Evolutionary conservation across 2,113 vertebrate genomes (phyloP).

Genomic region (Archilochus colubris): DNA sequence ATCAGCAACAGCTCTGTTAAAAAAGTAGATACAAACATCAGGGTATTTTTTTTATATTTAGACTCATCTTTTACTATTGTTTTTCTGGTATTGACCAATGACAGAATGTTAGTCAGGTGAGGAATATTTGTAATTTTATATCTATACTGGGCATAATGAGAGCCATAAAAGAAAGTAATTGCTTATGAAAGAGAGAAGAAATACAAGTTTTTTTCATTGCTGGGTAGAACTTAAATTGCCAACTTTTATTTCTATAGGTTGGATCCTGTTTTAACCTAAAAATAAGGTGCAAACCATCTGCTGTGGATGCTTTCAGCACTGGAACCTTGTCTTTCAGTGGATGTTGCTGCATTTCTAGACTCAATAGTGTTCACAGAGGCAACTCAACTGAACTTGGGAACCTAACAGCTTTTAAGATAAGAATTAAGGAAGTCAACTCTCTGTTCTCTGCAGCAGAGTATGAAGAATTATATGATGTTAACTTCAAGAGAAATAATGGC

Average conservation of each 20-base stretch:
- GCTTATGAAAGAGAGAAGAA: neutral
- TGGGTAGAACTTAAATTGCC: neutral
- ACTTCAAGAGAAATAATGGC: neutral
- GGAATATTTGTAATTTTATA: neutral
- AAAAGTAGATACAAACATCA: neutral
- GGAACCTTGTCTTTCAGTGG: neutral
- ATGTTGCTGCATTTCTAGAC: neutral
- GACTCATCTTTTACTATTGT: neutral
- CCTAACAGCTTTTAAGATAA: neutral
- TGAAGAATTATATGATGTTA: neutral
- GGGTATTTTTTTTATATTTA: neutral
- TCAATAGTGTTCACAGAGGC: neutral
- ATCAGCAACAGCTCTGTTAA: neutral
- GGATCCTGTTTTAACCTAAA: neutral
- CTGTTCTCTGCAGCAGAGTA: neutral
- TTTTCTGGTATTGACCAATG: neutral
- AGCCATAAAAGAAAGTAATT: neutral
- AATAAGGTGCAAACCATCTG: neutral
- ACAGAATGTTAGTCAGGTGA: neutral
- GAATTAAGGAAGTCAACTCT: neutral
- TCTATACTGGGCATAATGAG: neutral
- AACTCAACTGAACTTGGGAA: neutral
- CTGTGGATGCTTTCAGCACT: neutral
- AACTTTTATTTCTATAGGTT: neutral
- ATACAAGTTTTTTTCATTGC: neutral